These are phyloP conservation scores for Nasonia oneida DNA, from an alignment of 2,888 invertebrate genomes.

Conservation along the genomic window DNA sequence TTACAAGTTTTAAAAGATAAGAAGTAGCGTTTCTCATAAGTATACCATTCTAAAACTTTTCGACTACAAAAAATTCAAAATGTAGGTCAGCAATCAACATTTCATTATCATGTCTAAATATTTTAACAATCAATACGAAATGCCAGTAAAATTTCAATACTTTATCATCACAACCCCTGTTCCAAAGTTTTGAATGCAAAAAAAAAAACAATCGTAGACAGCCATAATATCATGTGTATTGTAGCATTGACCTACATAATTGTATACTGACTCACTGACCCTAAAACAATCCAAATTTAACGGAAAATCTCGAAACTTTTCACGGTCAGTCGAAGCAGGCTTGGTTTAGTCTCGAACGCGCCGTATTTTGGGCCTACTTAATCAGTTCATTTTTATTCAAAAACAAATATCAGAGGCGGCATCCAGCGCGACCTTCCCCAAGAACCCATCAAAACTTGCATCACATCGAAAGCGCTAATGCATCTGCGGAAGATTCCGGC, in stretches of 20 bases:
- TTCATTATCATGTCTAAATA: no score
- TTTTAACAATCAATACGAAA: background rate
- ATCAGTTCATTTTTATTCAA: background rate
- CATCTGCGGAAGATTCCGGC: background rate
- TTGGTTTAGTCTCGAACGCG: background rate
- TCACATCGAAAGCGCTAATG: background rate
- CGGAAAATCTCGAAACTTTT: constrained; percentile 3
- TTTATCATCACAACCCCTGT: background rate
- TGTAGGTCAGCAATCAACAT: no score
- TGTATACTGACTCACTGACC: background rate
- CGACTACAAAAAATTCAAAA: no score
- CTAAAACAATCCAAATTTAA: background rate
- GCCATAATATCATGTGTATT: background rate
- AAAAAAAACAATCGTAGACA: background rate
- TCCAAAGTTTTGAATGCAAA: background rate
- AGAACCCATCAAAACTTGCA: background rate
- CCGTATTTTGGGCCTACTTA: background rate
- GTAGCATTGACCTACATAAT: background rate
- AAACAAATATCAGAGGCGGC: background rate
- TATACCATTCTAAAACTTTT: no score
- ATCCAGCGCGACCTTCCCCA: background rate
- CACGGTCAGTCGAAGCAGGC: constrained; percentile 2
- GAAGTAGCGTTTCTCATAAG: no score
- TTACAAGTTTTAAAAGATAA: no score
- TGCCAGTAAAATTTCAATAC: background rate